Base-by-base conservation (phyloP, 2,797 vertebrate species). In the Enteromius anoplus region DNA sequence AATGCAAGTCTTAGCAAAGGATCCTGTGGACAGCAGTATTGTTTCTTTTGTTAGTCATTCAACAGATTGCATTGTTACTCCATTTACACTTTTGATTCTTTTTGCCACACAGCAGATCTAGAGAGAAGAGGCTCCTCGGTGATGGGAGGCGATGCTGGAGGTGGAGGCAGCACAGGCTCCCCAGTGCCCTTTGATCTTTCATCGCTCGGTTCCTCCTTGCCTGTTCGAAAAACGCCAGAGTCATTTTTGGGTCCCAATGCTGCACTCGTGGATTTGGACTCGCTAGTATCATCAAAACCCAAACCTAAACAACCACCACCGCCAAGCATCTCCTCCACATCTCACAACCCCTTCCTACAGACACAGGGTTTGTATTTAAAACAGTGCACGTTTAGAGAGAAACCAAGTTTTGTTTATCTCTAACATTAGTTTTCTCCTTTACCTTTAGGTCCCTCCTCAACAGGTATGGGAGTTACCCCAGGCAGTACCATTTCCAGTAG, bases 171-270 rank as follows among this genome's bases (percentile, higher is more conserved):
- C 85, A 93, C 94, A 23, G 93, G 93, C 84, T 96, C 95, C 7
- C 96, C 97, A 0, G 95, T 95, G 66, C 92, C 96, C 21, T 97
- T 97, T 58, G 96, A 97, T 92, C 93, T 97, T 86, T 94, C 95
- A 0, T 93, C 94, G 23, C 92, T 96, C 10, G 93, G 94, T 68
- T 88, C 94, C 51, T 91, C 95, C 68, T 90, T 96, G 86, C 82
- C 96, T 2, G 94, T 95, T 12, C 93, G 96, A 71, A 97, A 97
- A 90, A 98, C 97, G 0, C 97, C 97, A 0, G 97, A 97, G 90
- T 97, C 97, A 0, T 98, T 98, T 91, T 93, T 98, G 68, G 97
- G 97, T 21, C 96, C 97, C 86, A 97, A 97, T 0, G 97, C 97
- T 1, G 93, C 96, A 0, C 95, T 98, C 0, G 97, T 97, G n/a